These are phyloP conservation scores for Pyxicephalus adspersus DNA, from an alignment of 2,113 vertebrate genomes.

Conservation along the genomic window DNA sequence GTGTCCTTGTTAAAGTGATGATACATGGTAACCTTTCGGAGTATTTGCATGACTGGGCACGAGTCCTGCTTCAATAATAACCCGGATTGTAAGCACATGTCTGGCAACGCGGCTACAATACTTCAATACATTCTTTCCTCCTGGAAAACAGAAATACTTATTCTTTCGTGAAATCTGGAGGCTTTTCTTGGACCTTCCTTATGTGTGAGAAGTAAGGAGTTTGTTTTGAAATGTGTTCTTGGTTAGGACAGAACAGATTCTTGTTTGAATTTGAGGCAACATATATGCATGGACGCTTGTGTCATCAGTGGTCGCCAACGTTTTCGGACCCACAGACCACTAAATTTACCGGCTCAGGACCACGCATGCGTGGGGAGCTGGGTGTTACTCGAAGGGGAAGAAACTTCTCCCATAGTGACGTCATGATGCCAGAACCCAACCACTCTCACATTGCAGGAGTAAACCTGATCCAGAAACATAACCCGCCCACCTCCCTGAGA, in stretches of 20 bases:
- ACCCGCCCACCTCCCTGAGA: no score
- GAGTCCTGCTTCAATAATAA: conserved; percentile 23
- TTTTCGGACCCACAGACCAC: no score
- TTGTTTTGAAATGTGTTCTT: conserved; percentile 6
- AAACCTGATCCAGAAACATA: no score
- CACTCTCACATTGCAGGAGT: no score
- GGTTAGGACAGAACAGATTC: not conserved
- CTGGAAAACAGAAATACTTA: conserved; percentile 12
- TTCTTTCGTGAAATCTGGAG: conserved; percentile 10
- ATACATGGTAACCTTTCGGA: conserved; percentile 1
- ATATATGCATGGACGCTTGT: not conserved
- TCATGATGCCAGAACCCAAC: no score
- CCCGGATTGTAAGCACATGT: conserved; percentile 34
- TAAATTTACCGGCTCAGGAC: no score
- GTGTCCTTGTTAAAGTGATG: not conserved
- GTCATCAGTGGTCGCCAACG: no score
- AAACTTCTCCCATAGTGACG: no score
- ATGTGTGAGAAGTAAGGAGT: not conserved
- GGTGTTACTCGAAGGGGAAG: no score
- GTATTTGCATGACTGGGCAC: conserved; percentile 32
- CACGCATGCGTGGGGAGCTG: no score
- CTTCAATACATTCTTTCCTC: conserved; percentile 12
- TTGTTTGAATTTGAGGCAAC: not conserved
- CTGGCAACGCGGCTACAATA: not conserved
- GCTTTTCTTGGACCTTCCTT: not conserved